These are phyloP conservation scores for Macrosiphum euphorbiae DNA, from an alignment of 2,888 invertebrate genomes.

Conservation along the genomic window DNA sequence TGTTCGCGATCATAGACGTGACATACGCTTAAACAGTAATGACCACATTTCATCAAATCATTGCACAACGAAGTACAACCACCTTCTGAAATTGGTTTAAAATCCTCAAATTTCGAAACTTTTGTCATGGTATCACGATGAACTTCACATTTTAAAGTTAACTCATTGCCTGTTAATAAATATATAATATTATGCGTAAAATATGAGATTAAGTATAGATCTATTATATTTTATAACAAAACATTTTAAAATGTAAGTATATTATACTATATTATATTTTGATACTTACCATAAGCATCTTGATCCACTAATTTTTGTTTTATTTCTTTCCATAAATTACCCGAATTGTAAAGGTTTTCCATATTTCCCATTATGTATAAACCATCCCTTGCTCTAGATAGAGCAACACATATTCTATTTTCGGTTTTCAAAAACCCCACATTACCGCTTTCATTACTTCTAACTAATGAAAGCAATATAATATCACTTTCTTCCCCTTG, in stretches of 20 bases:
- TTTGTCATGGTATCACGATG: conserved; percentile 71
- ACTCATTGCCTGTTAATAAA: conserved; percentile 61
- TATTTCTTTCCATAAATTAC: conserved; percentile 69
- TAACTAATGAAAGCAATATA: conserved; percentile 83
- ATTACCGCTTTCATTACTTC: conserved; percentile 79
- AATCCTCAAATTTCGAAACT: conserved; percentile 68
- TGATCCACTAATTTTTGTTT: conserved; percentile 66
- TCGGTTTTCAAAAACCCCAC: conserved; percentile 80
- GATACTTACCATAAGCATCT: conserved; percentile 5
- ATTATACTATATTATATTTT: background rate
- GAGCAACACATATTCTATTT: conserved; percentile 83
- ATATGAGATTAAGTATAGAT: too few relatives aligned
- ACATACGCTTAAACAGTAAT: conserved; percentile 76
- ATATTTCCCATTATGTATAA: conserved; percentile 84
- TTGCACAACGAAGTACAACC: conserved; percentile 76
- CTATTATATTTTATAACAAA: background rate
- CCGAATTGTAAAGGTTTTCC: conserved; percentile 73
- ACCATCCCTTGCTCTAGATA: conserved; percentile 80
- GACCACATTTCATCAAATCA: conserved; percentile 74
- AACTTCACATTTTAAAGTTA: conserved; percentile 72
- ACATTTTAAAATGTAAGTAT: background rate
- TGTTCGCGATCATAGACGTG: conserved; percentile 76
- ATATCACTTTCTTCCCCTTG: conserved; percentile 87
- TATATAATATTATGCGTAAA: background rate
- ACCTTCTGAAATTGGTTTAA: conserved; percentile 72